Evolutionary conservation across 2,888 invertebrate genomes (phyloP).

Genomic region (Auanema freiburgensis): DNA sequence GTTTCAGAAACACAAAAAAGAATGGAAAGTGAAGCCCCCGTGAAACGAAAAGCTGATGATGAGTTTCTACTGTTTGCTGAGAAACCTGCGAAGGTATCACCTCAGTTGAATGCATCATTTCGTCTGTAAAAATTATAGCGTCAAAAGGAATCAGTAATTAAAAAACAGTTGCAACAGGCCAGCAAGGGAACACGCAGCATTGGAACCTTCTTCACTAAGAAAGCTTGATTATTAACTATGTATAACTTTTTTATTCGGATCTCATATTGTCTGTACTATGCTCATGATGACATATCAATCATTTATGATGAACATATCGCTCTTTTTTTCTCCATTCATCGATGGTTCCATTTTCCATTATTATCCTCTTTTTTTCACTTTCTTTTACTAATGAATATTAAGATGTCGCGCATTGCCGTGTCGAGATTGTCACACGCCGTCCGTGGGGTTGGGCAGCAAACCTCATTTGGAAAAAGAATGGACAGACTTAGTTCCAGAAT

Average conservation of each 20-base stretch:
- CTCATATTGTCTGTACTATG: constrained; percentile 1
- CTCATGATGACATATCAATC: not conserved
- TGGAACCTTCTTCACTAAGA: constrained; percentile 45
- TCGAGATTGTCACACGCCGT: constrained; percentile 48
- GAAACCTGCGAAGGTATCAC: constrained; percentile 6
- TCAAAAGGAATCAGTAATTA: constrained; percentile 33
- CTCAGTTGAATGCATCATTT: not conserved
- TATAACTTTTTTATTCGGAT: not conserved
- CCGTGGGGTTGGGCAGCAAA: constrained; percentile 47
- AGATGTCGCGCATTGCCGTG: constrained; percentile 37
- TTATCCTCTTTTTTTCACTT: not conserved
- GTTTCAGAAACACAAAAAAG: constrained; percentile 13
- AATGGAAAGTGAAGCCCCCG: constrained; percentile 6
- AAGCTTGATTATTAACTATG: constrained; percentile 10
- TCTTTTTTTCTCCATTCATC: not conserved
- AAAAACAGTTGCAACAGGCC: constrained; percentile 49
- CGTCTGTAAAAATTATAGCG: constrained; percentile 20
- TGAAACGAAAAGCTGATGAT: constrained; percentile 16
- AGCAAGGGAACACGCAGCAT: constrained; percentile 54
- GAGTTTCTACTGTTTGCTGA: constrained; percentile 1
- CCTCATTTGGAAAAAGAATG: constrained; percentile 60
- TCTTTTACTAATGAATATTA: not conserved
- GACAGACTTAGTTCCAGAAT: constrained; percentile 43
- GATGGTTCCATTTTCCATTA: not conserved
- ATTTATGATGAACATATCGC: not conserved